Evolutionary conservation across 2,113 vertebrate species (phyloP).

Genomic region (Myotis brandtii): DNA sequence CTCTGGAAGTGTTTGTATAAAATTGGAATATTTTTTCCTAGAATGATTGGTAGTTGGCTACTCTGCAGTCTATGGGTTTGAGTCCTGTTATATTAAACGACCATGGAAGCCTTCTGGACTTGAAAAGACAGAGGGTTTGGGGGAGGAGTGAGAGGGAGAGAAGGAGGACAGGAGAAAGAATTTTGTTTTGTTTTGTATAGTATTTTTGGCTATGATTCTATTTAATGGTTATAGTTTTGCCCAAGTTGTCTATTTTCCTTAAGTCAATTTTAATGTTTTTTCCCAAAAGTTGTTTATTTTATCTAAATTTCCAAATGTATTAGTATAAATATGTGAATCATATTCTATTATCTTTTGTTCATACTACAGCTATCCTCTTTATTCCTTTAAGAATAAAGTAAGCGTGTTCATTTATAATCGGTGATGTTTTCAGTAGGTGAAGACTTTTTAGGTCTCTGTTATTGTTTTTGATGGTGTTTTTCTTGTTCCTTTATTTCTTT

Average conservation of each 20-base stretch:
- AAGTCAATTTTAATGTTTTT: conserved; percentile 32
- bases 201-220: conserved; percentile 13
- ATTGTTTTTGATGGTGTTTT: not conserved
- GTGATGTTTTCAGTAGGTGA: not conserved
- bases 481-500: not conserved
- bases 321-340: not conserved
- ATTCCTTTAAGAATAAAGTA: conserved; percentile 16
- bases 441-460: not conserved
- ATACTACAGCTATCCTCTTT: not conserved
- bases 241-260: not conserved
- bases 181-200: not conserved
- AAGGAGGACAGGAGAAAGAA: not conserved
- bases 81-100: not conserved
- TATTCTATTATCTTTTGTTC: not conserved
- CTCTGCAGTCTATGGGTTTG: too few species aligned
- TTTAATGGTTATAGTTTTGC: not conserved
- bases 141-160: not conserved
- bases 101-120: not conserved
- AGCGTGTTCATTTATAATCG: not conserved
- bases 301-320: not conserved
- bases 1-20: not conserved
- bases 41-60: not conserved
- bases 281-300: not conserved
- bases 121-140: not conserved
- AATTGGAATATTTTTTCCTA: not conserved